Evolutionary conservation across 2,113 vertebrate species (phyloP), one percentile per base, ranked within the genome.

Genomic region (Pontoporia blainvillei): DNA sequence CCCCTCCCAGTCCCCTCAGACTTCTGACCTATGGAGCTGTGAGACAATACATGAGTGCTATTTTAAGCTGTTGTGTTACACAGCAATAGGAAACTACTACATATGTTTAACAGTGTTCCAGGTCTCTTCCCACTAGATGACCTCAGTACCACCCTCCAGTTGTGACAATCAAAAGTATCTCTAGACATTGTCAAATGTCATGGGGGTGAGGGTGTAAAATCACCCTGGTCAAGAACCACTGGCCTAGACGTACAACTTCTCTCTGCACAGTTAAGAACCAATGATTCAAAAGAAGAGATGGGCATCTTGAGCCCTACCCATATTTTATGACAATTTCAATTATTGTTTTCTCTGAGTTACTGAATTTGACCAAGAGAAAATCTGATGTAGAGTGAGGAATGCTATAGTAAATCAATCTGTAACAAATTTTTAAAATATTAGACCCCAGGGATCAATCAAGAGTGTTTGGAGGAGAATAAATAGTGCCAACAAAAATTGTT

Each of bases 391-490:
- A 94, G 72, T 34, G 39, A 91, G 17, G 4, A 29, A 96, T 49
- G 82, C 39, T 96, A 54, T 79, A 67, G 91, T 9, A 86, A 94
- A 82, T 93, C 27, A 67, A 81, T 78, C 18, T 83, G 6, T 21
- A 96, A 91, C 57, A 91, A 86, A 82, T 91, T 66, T 0, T 17
- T 27, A 67, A 83, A 76, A 71, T 44, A 18, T 61, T 49, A 54
- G 4, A 4, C 57, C 41, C 15, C 12, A 90, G 29, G 5, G 41
- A 79, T 76, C 57, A 96, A 72, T 88, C 31, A 92, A 85, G 20
- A 97, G n/a, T 5, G 2, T 90, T 72, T 95, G 23, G 31, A 29
- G 49, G 11, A 95, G 27, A 96, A 75, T n/a, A 95, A 87, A 87
- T 13, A 72, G 25, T 57, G 11, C 41, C 25, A 79, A 62, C 31